A percentile compares a stretch with the other conserved stretches of the same genome.
phyloP scores from a whole-genome alignment of 2,797 vertebrate genomes.

The Chaetophractus vellerosus region DNA sequence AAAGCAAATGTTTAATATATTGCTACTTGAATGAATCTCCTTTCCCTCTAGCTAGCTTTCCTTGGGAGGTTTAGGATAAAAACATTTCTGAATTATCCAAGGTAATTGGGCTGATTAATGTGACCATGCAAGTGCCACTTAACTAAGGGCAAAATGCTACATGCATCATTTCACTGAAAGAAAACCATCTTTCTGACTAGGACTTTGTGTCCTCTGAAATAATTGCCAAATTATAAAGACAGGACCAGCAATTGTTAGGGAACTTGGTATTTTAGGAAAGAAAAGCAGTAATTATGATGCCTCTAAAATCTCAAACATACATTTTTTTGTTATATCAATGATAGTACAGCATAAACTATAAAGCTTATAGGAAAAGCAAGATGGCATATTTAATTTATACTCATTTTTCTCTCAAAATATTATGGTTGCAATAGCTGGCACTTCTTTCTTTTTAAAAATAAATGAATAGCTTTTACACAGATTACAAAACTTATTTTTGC shows the following conservation, averaged over 20 bases:
- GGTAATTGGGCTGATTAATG: background rate
- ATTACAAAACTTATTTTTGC: slow-evolving; percentile 35
- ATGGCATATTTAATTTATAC: background rate
- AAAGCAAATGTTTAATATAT: background rate
- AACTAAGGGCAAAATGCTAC: background rate
- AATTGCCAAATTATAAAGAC: slow-evolving; percentile 11
- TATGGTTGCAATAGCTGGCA: background rate
- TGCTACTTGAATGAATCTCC: background rate
- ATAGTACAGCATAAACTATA: background rate
- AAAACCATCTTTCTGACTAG: background rate
- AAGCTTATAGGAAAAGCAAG: background rate
- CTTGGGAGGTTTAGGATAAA: background rate
- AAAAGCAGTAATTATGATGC: slow-evolving; percentile 27
- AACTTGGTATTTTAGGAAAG: slow-evolving; percentile 8
- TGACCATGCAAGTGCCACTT: background rate
- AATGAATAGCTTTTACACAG: background rate
- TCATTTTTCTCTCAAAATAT: background rate
- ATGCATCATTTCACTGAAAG: background rate
- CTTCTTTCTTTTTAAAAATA: background rate
- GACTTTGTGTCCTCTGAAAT: slow-evolving; percentile 32
- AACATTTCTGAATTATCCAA: background rate
- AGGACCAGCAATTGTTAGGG: slow-evolving; percentile 1
- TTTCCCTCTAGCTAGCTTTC: background rate
- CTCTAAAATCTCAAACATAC: background rate
- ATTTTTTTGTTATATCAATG: background rate